phyloP scores from a whole-genome alignment of 2,113 vertebrate species.

The Eira barbara region DNA sequence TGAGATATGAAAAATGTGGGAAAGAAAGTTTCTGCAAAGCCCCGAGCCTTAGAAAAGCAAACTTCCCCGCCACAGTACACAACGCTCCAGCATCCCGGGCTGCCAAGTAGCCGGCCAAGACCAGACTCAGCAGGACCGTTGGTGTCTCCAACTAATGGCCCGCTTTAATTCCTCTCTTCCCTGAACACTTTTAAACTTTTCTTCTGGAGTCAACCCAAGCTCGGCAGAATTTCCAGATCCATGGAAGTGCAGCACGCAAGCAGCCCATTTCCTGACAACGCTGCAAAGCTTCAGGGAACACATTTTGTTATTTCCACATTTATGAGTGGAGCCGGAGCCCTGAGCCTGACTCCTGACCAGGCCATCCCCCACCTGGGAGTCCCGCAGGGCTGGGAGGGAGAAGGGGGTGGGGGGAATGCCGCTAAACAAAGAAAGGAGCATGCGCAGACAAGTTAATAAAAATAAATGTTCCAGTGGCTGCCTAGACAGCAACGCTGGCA shows the following conservation, averaged over 20 bases:
- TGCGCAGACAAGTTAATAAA: slow-evolving; percentile 68
- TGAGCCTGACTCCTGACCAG: slow-evolving; percentile 48
- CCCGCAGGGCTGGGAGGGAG: not conserved
- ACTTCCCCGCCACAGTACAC: not conserved
- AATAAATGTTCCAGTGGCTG: slow-evolving; percentile 44
- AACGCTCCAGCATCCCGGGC: not conserved
- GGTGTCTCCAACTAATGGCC: slow-evolving; percentile 6
- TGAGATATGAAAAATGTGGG: slow-evolving; percentile 2
- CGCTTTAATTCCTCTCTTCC: slow-evolving; percentile 49
- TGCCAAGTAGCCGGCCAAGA: slow-evolving; percentile 54
- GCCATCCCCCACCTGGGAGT: slow-evolving; percentile 62
- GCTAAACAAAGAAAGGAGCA: slow-evolving; percentile 10
- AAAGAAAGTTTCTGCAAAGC: slow-evolving; percentile 40
- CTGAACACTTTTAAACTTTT: slow-evolving; percentile 62
- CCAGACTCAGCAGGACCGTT: not conserved
- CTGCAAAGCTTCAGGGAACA: slow-evolving; percentile 76
- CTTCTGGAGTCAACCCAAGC: slow-evolving; percentile 52
- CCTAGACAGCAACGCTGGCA: slow-evolving; percentile 49
- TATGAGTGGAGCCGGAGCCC: slow-evolving; percentile 66
- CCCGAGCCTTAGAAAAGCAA: slow-evolving; percentile 10
- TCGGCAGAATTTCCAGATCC: slow-evolving; percentile 69
- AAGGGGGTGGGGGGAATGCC: not conserved
- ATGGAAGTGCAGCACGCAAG: slow-evolving; percentile 25
- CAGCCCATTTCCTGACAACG: slow-evolving; percentile 65
- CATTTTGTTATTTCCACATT: slow-evolving; percentile 77